Percentiles rank a stretch among this genome's conserved stretches.
These are phyloP conservation scores for Hyperopisus bebe DNA, from an alignment of 2,113 vertebrate species.

Conservation along the genomic window DNA sequence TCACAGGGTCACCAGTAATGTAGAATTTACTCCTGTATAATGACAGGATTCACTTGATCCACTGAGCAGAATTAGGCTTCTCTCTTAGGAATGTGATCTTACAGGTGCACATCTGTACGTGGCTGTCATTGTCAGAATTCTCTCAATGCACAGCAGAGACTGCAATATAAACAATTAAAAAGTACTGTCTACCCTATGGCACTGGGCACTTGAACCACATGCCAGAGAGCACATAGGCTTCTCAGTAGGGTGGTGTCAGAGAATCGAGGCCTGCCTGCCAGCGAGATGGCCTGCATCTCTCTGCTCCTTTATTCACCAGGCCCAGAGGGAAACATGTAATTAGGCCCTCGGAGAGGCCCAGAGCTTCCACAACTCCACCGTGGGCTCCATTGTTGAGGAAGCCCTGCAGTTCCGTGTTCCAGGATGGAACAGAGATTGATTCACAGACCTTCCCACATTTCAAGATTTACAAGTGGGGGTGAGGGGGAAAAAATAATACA, in stretches of 20 bases:
- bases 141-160: background rate
- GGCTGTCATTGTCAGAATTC: background rate
- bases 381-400: slow-evolving; percentile 28
- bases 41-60: background rate
- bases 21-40: background rate
- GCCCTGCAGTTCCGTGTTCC: background rate
- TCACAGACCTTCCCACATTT: slow-evolving; percentile 26
- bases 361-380: background rate
- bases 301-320: slow-evolving; percentile 37
- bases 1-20: background rate
- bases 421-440: slow-evolving; percentile 42
- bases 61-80: background rate
- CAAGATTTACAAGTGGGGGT: slow-evolving; percentile 37
- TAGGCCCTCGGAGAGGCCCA: slow-evolving; percentile 50
- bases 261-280: background rate
- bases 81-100: background rate
- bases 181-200: background rate
- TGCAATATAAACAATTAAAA: background rate
- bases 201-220: background rate
- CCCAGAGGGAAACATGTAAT: slow-evolving; percentile 45
- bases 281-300: slow-evolving; percentile 29
- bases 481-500: background rate
- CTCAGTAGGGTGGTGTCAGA: slow-evolving; percentile 10
- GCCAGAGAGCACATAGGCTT: background rate
- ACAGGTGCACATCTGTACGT: background rate